Percentiles rank a stretch among this genome's conserved stretches.
phyloP scores from a whole-genome alignment of 1,140 invertebrate genomes.

The Brachionus rotundiformis region DNA sequence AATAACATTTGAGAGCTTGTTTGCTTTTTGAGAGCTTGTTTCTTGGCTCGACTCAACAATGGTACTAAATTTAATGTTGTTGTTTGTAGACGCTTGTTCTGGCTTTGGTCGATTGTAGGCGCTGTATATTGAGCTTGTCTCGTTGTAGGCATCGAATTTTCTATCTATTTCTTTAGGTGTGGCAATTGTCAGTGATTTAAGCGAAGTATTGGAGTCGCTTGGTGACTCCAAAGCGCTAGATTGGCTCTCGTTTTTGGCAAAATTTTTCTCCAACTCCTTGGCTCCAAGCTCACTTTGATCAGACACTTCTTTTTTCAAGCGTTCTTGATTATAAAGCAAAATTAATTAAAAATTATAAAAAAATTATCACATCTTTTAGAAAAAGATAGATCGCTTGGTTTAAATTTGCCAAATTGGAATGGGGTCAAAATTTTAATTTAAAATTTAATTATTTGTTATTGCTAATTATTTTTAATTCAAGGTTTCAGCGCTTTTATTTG shows the following conservation, averaged over 20 bases:
- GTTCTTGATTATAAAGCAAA: neutral
- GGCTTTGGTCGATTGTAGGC: neutral
- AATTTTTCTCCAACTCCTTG: neutral
- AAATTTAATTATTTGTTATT: too few relatives aligned
- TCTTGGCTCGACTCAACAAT: neutral
- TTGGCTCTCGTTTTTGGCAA: neutral
- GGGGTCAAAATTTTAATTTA: too few relatives aligned
- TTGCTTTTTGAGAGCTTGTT: slow-evolving; percentile 8
- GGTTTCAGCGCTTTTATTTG: too few relatives aligned
- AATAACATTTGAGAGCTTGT: slow-evolving; percentile 33
- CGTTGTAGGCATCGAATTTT: slow-evolving; percentile 6
- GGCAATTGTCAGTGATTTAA: neutral
- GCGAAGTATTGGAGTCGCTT: neutral
- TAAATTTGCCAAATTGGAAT: too few relatives aligned
- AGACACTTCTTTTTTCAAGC: neutral
- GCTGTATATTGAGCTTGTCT: neutral
- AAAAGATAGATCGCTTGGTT: too few relatives aligned
- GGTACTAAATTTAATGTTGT: slow-evolving; percentile 7
- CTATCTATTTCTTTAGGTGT: slow-evolving; percentile 7
- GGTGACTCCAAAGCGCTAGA: neutral
- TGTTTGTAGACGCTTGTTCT: neutral
- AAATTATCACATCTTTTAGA: neutral
- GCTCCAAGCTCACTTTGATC: neutral
- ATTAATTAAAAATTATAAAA: neutral
- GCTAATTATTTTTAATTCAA: too few relatives aligned